These are phyloP conservation scores for Isotomurus palustris DNA, from an alignment of 2,888 invertebrate genomes.

Conservation along the genomic window DNA sequence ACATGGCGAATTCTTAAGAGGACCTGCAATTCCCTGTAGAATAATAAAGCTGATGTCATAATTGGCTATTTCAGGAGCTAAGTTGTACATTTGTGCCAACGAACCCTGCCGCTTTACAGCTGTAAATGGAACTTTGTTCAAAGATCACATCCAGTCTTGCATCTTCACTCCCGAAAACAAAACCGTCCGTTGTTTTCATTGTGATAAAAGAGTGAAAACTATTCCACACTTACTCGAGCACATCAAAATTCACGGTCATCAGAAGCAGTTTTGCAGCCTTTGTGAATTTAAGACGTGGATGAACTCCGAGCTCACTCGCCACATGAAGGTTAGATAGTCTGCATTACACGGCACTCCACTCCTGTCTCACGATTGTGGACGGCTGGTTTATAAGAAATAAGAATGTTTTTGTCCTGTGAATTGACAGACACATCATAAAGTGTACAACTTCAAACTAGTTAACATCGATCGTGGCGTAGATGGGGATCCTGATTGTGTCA, in stretches of 20 bases:
- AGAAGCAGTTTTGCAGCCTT: constrained; percentile 59
- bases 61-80: constrained; percentile 47
- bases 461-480: constrained; percentile 34
- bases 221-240: constrained; percentile 56
- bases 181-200: constrained; percentile 55
- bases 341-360: too few species aligned
- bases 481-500: constrained; percentile 44
- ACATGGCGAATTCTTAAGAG: background rate
- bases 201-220: constrained; percentile 53
- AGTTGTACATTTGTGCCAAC: constrained; percentile 56
- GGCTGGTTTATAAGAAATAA: too few species aligned
- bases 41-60: constrained; percentile 49
- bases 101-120: constrained; percentile 51
- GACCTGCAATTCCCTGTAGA: constrained; percentile 39
- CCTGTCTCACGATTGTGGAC: too few species aligned
- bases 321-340: constrained; percentile 39
- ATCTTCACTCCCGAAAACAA: constrained; percentile 45
- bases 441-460: constrained; percentile 43
- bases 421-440: constrained; percentile 43
- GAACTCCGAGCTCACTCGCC: constrained; percentile 37
- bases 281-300: constrained; percentile 53
- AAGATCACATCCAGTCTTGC: constrained; percentile 50
- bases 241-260: constrained; percentile 58
- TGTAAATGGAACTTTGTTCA: constrained; percentile 50
- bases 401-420: background rate